These are phyloP conservation scores for Lasiurus borealis DNA, from an alignment of 2,113 vertebrate genomes.

Conservation along the genomic window DNA sequence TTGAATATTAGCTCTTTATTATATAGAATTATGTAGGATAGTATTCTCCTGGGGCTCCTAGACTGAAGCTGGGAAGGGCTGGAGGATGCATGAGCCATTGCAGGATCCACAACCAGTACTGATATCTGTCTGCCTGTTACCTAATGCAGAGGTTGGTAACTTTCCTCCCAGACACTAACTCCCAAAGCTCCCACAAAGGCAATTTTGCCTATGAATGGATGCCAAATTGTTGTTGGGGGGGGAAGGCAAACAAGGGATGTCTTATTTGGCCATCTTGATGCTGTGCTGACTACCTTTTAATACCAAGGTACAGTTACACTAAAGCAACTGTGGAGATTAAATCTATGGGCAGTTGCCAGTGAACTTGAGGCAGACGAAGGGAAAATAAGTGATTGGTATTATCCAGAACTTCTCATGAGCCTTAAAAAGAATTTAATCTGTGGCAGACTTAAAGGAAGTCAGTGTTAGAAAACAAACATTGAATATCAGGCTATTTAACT, in stretches of 20 bases:
- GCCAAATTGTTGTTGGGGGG: not conserved
- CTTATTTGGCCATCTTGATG: not conserved
- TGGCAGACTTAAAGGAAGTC: conserved; percentile 60
- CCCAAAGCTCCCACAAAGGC: not conserved
- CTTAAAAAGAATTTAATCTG: conserved; percentile 66
- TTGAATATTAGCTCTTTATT: no score
- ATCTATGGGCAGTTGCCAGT: not conserved
- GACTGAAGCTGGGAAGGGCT: not conserved
- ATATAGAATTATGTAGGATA: not conserved
- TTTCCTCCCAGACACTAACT: not conserved
- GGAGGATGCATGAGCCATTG: not conserved
- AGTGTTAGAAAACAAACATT: conserved; percentile 73
- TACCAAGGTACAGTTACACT: not conserved
- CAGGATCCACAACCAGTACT: not conserved
- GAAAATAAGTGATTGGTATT: conserved; percentile 21
- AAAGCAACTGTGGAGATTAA: not conserved
- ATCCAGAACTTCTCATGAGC: conserved; percentile 46
- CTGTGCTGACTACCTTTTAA: not conserved
- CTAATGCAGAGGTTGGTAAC: not conserved
- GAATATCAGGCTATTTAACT: conserved; percentile 49
- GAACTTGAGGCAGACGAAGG: not conserved
- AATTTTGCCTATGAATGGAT: not conserved
- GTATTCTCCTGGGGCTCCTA: not conserved
- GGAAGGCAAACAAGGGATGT: not conserved
- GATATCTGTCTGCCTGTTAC: not conserved